Evolutionary conservation across 2,797 vertebrate genomes (phyloP).

Genomic region (Oreochromis grahami): DNA sequence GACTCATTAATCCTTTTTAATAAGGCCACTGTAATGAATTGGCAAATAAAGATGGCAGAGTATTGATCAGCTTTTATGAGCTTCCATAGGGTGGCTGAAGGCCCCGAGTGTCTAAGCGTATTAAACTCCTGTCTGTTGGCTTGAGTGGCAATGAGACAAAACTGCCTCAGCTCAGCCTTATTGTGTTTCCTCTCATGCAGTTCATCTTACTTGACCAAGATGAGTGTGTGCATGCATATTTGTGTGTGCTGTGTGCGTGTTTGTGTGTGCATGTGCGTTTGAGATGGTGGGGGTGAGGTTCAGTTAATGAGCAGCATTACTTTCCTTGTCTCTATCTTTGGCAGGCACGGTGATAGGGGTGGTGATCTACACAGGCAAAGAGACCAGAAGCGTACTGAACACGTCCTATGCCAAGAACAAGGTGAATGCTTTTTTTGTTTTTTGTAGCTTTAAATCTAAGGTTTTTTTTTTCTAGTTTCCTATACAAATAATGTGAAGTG

Average conservation of each 20-base stretch:
- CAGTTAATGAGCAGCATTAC: slow-evolving; percentile 63
- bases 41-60: slow-evolving; percentile 70
- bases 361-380: slow-evolving; percentile 98
- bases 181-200: slow-evolving; percentile 55
- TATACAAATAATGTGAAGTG: neutral
- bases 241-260: neutral
- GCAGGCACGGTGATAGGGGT: slow-evolving; percentile 97
- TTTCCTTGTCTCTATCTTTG: slow-evolving; percentile 63
- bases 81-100: slow-evolving; percentile 53
- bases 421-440: slow-evolving; percentile 68
- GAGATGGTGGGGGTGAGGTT: slow-evolving; percentile 12
- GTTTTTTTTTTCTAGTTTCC: neutral
- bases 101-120: slow-evolving; percentile 53
- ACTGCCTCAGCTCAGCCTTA: slow-evolving; percentile 45
- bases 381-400: slow-evolving; percentile 96
- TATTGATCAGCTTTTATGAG: slow-evolving; percentile 74
- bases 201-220: slow-evolving; percentile 59
- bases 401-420: slow-evolving; percentile 96
- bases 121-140: slow-evolving; percentile 59
- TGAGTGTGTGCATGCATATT: slow-evolving; percentile 22
- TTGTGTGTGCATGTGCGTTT: neutral
- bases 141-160: slow-evolving; percentile 48
- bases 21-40: slow-evolving; percentile 76
- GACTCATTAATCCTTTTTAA: slow-evolving; percentile 68
- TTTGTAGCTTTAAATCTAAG: neutral